A percentile compares a stretch with the other conserved stretches of the same genome.
phyloP scores from a whole-genome alignment of 2,888 invertebrate genomes.

The Watsonalla cultraria region DNA sequence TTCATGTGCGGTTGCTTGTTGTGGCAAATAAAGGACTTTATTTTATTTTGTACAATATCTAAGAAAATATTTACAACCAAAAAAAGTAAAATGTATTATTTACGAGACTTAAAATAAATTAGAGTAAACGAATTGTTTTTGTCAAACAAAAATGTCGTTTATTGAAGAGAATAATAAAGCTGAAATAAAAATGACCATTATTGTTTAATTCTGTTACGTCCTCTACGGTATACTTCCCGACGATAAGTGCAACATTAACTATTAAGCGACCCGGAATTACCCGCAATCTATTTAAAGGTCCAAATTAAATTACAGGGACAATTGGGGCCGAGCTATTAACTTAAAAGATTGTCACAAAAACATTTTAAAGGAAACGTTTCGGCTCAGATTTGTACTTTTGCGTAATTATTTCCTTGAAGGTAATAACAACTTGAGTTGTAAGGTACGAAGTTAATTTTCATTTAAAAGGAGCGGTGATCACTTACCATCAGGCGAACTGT shows the following conservation, averaged over 20 bases:
- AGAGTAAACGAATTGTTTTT: too few species aligned
- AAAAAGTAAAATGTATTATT: too few species aligned
- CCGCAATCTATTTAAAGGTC: slow-evolving; percentile 32
- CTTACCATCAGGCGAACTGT: too few species aligned
- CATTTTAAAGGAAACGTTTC: slow-evolving; percentile 14
- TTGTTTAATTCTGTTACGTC: background rate
- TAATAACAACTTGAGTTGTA: too few species aligned
- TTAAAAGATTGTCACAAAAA: slow-evolving; percentile 27
- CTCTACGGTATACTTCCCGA: background rate
- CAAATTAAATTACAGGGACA: slow-evolving; percentile 32
- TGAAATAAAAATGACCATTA: background rate
- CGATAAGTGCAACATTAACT: slow-evolving; percentile 22
- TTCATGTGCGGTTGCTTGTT: too few species aligned
- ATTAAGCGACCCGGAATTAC: slow-evolving; percentile 18
- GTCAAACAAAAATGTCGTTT: too few species aligned
- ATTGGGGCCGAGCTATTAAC: slow-evolving; percentile 24
- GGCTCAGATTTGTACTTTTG: slow-evolving; percentile 3
- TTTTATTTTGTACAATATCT: too few species aligned
- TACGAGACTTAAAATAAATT: too few species aligned
- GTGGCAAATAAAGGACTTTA: too few species aligned
- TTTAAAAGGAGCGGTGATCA: too few species aligned
- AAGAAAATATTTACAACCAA: too few species aligned
- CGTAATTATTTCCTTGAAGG: background rate
- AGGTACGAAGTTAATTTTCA: too few species aligned
- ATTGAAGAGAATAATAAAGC: background rate